A percentile compares a stretch with the other conserved stretches of the same genome.
phyloP scores from a whole-genome alignment of 2,797 vertebrate species.

The Enteromius unitaeniatus region DNA sequence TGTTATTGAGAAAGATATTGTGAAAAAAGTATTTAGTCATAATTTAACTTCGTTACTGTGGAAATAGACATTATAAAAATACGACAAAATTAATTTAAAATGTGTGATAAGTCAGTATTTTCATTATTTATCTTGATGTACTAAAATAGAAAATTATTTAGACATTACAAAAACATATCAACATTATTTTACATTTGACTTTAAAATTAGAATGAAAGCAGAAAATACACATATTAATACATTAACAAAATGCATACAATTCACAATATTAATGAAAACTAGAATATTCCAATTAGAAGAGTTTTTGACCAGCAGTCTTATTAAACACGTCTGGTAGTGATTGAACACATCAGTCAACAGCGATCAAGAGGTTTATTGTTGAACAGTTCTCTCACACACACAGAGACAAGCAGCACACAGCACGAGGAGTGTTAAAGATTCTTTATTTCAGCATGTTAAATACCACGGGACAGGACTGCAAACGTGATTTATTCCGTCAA shows the following conservation, averaged over 20 bases:
- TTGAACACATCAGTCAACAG: too few relatives aligned
- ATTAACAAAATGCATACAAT: not conserved
- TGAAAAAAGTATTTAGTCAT: too few relatives aligned
- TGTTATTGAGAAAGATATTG: too few relatives aligned
- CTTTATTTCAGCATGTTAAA: slow-evolving; percentile 80
- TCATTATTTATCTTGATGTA: not conserved
- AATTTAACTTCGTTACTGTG: too few relatives aligned
- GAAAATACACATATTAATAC: not conserved
- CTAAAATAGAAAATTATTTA: not conserved
- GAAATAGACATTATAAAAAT: too few relatives aligned
- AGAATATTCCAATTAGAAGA: not conserved
- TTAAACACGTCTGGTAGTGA: not conserved
- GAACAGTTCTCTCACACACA: too few relatives aligned
- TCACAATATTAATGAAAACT: not conserved
- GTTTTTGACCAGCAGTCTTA: not conserved
- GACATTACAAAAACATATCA: not conserved
- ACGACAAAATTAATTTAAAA: too few relatives aligned
- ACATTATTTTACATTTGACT: not conserved
- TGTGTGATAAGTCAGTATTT: not conserved
- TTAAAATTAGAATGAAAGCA: not conserved
- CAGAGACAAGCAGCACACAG: slow-evolving; percentile 21
- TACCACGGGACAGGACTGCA: slow-evolving; percentile 85
- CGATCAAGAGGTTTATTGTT: too few relatives aligned
- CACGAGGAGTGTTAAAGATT: slow-evolving; percentile 59
- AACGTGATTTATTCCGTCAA: slow-evolving; percentile 81